A percentile compares a stretch with the other conserved stretches of the same genome.
Evolutionary conservation across 2,113 vertebrate species (phyloP).

Genomic region (Taurulus bubalis): DNA sequence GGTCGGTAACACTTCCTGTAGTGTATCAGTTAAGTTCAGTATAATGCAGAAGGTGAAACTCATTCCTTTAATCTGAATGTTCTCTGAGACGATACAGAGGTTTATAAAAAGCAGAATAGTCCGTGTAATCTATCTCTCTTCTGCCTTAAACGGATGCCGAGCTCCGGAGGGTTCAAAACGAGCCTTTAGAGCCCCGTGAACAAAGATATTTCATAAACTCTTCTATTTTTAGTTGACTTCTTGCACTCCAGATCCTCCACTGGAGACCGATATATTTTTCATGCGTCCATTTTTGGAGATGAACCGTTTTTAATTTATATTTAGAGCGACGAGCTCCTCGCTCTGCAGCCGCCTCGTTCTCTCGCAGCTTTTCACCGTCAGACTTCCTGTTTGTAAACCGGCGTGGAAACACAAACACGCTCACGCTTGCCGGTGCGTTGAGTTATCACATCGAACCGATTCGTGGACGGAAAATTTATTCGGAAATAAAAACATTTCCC

Average conservation of each 20-base stretch:
- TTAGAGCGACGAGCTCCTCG: neutral
- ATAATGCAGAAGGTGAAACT: neutral
- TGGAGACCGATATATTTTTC: constrained; percentile 15
- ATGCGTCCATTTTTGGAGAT: neutral
- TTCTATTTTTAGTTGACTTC: neutral
- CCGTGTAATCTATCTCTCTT: neutral
- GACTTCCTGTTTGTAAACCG: neutral
- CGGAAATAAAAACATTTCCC: neutral
- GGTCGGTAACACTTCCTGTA: no score
- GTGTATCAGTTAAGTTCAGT: neutral
- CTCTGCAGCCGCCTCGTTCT: no score
- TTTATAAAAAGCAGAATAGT: neutral
- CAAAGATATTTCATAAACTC: neutral
- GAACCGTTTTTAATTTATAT: neutral
- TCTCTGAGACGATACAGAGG: neutral
- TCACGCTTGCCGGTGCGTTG: neutral
- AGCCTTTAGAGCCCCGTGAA: neutral
- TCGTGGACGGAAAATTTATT: constrained; percentile 3
- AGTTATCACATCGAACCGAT: constrained; percentile 14
- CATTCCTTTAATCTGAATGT: neutral
- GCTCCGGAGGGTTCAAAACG: constrained; percentile 12
- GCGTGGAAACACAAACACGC: no score
- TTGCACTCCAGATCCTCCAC: neutral
- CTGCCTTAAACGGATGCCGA: neutral
- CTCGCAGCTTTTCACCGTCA: neutral